Evolutionary conservation across 1,140 invertebrate genomes (phyloP).

Genomic region (Phortica variegata): DNA sequence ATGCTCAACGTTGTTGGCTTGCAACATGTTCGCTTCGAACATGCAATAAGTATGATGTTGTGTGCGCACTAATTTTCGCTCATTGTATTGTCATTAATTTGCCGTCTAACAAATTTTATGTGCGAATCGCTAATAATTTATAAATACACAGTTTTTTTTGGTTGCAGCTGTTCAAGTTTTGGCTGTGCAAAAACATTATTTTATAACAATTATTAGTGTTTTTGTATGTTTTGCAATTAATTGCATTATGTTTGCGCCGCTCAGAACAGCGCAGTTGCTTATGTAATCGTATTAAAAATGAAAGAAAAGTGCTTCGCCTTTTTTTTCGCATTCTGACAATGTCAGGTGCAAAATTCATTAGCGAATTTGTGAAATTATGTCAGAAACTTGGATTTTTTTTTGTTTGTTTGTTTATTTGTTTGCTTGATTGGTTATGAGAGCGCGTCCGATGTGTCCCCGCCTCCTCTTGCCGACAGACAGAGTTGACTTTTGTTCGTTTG

Average conservation of each 20-base stretch:
- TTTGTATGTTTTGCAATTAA: slow-evolving; percentile 11
- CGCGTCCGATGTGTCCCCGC: background rate
- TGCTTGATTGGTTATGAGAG: slow-evolving; percentile 8
- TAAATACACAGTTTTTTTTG: no score
- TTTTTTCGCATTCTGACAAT: slow-evolving; percentile 36
- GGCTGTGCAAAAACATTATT: slow-evolving; percentile 2
- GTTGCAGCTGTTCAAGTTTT: slow-evolving; percentile 15
- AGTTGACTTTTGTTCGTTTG: no score
- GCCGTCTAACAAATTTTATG: no score
- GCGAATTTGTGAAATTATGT: no score
- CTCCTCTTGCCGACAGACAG: background rate
- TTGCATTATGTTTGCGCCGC: slow-evolving; percentile 11
- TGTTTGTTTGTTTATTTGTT: slow-evolving; percentile 15
- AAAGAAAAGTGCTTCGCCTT: no score
- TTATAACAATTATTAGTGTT: slow-evolving; percentile 1
- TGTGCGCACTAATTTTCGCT: no score
- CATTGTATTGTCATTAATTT: no score
- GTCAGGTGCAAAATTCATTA: slow-evolving; percentile 36
- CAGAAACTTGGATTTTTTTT: slow-evolving; percentile 7
- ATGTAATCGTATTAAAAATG: slow-evolving; percentile 28
- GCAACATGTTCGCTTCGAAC: no score
- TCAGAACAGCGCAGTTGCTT: no score
- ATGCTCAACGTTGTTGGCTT: no score
- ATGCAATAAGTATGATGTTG: no score
- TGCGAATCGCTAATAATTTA: no score